Percentiles rank a stretch among this genome's conserved stretches.
These are phyloP conservation scores for Trissolcus basalis DNA, from an alignment of 1,140 invertebrate species.

Conservation along the genomic window DNA sequence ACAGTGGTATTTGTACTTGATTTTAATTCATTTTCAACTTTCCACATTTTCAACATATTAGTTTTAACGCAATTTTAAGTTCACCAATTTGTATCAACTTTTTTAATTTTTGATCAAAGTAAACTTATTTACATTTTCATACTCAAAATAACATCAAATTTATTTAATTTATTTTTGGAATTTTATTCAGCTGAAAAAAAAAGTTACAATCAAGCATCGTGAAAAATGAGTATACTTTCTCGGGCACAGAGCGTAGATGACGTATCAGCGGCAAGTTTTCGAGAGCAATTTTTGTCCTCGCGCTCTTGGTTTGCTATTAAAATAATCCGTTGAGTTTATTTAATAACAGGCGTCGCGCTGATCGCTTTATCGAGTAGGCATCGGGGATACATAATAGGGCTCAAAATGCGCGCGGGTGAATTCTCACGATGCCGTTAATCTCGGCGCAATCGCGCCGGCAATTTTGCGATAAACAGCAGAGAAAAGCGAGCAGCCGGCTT, in stretches of 20 bases:
- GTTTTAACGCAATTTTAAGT: too few relatives aligned
- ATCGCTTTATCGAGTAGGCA: conserved; percentile 26
- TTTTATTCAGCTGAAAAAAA: too few relatives aligned
- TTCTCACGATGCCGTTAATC: conserved; percentile 39
- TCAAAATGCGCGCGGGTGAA: conserved; percentile 20
- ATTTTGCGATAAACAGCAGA: conserved; percentile 29
- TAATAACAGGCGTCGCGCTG: conserved; percentile 38
- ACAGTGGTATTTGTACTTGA: too few relatives aligned
- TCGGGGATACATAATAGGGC: conserved; percentile 25
- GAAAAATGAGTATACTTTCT: background rate
- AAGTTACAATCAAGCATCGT: too few relatives aligned
- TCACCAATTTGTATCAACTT: too few relatives aligned
- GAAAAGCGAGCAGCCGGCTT: conserved; percentile 33
- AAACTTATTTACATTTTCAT: too few relatives aligned
- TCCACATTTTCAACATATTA: too few relatives aligned
- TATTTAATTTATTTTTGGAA: too few relatives aligned
- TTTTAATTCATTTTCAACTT: too few relatives aligned
- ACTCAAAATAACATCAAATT: too few relatives aligned
- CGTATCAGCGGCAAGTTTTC: background rate
- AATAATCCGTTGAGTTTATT: conserved; percentile 26
- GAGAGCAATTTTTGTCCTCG: conserved; percentile 8
- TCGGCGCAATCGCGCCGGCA: conserved; percentile 25
- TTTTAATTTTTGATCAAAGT: too few relatives aligned
- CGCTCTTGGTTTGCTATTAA: conserved; percentile 23
- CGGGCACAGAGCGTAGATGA: background rate